phyloP scores from a whole-genome alignment of 2,113 vertebrate species.

The Apteryx mantelli region DNA sequence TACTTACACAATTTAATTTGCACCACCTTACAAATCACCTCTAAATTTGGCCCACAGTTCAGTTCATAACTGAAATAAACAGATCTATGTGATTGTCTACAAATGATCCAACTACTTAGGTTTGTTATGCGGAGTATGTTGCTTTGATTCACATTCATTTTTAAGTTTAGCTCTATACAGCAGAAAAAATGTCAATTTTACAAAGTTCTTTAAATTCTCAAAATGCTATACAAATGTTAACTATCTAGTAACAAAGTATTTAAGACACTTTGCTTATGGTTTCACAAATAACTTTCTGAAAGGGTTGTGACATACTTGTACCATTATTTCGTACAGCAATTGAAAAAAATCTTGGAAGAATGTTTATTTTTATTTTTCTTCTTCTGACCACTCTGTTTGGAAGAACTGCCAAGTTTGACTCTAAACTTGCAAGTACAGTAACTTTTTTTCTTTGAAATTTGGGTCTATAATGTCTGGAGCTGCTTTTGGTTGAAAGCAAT shows the following conservation, averaged over 20 bases:
- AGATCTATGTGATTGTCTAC: background rate
- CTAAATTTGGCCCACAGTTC: background rate
- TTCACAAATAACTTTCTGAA: conserved; percentile 51
- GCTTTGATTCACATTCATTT: background rate
- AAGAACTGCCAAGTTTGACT: conserved; percentile 80
- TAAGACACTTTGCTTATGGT: conserved; percentile 23
- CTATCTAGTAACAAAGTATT: conserved; percentile 6
- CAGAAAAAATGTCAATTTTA: conserved; percentile 39
- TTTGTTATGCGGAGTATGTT: background rate
- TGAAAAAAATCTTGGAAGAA: conserved; percentile 74
- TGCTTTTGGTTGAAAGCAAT: conserved; percentile 70
- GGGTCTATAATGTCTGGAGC: conserved; percentile 61
- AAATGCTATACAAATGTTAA: background rate
- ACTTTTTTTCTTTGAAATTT: conserved; percentile 77
- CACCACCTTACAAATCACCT: conserved; percentile 16
- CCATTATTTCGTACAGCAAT: conserved; percentile 69
- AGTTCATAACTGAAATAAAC: background rate
- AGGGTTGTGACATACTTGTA: conserved; percentile 71
- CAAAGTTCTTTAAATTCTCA: conserved; percentile 26
- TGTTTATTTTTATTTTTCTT: conserved; percentile 78
- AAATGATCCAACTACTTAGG: rapidly evolving
- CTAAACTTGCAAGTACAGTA: conserved; percentile 77
- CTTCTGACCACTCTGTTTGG: conserved; percentile 78
- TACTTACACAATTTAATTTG: background rate
- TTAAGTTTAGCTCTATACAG: background rate